Evolutionary conservation across 2,797 vertebrate species (phyloP).

Genomic region (Pseudomugil gertrudae): DNA sequence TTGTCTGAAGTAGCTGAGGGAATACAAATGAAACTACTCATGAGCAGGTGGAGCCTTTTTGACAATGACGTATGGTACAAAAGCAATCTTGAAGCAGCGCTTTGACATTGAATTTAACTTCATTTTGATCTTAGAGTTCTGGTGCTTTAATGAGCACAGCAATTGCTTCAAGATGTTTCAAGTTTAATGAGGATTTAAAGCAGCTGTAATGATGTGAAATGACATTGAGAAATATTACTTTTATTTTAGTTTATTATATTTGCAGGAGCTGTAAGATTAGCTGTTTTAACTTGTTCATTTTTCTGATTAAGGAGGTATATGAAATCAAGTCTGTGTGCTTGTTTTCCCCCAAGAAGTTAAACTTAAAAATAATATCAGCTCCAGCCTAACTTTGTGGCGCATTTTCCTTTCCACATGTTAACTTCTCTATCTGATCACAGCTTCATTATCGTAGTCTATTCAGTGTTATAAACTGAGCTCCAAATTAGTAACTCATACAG

Average conservation of each 20-base stretch:
- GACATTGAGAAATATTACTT: not conserved
- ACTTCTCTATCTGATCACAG: not conserved
- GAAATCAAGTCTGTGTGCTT: not conserved
- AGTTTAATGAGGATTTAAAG: not conserved
- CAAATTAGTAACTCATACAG: conserved; percentile 5
- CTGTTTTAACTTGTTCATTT: not conserved
- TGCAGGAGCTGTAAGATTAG: not conserved
- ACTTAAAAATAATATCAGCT: not conserved
- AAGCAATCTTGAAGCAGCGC: not conserved
- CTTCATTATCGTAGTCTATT: not conserved
- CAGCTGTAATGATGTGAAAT: not conserved
- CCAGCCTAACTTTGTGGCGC: not conserved
- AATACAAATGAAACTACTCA: not conserved
- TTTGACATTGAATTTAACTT: not conserved
- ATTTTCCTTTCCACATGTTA: not conserved
- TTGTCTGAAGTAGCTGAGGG: not conserved
- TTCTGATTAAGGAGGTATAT: not conserved
- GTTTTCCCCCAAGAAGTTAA: not conserved
- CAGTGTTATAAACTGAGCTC: not conserved
- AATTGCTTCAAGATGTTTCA: not conserved
- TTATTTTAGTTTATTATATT: not conserved
- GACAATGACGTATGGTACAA: not conserved
- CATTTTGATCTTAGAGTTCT: not conserved
- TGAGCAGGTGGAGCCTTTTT: not conserved
- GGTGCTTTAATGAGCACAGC: not conserved